These are phyloP conservation scores for Platorchestia sp. DNA, from an alignment of 1,140 invertebrate species.

Conservation along the genomic window DNA sequence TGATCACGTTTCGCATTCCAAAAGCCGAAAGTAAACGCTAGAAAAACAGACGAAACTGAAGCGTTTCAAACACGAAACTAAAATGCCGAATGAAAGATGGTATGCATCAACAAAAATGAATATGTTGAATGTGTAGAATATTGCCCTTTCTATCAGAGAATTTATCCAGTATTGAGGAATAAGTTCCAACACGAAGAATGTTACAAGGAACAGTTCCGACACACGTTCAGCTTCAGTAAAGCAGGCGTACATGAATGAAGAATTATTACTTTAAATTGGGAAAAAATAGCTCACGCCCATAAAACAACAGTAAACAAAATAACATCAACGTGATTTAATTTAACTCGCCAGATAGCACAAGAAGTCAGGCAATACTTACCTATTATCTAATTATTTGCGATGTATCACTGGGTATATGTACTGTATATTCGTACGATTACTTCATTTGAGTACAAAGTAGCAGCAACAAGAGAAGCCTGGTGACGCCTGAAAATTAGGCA, in stretches of 20 bases:
- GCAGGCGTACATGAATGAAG: not conserved
- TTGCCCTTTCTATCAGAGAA: not conserved
- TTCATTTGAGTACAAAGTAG: too few relatives aligned
- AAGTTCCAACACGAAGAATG: not conserved
- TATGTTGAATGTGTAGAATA: not conserved
- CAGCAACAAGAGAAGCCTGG: too few relatives aligned
- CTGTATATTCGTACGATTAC: too few relatives aligned
- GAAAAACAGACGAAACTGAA: not conserved
- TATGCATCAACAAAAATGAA: not conserved
- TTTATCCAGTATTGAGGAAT: not conserved
- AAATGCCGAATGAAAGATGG: not conserved
- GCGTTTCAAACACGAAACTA: not conserved
- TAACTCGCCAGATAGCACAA: too few relatives aligned
- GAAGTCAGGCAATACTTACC: too few relatives aligned
- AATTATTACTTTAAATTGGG: not conserved
- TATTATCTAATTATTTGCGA: too few relatives aligned
- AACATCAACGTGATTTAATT: too few relatives aligned
- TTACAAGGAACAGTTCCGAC: not conserved
- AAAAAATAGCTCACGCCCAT: too few relatives aligned
- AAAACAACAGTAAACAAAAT: too few relatives aligned
- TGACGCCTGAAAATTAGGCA: too few relatives aligned
- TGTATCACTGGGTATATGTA: too few relatives aligned
- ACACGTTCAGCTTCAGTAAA: not conserved
- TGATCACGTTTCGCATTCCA: not conserved
- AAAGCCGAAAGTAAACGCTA: not conserved